Evolutionary conservation across 2,888 invertebrate species (phyloP).

Genomic region (Drosophila peninsularis): DNA sequence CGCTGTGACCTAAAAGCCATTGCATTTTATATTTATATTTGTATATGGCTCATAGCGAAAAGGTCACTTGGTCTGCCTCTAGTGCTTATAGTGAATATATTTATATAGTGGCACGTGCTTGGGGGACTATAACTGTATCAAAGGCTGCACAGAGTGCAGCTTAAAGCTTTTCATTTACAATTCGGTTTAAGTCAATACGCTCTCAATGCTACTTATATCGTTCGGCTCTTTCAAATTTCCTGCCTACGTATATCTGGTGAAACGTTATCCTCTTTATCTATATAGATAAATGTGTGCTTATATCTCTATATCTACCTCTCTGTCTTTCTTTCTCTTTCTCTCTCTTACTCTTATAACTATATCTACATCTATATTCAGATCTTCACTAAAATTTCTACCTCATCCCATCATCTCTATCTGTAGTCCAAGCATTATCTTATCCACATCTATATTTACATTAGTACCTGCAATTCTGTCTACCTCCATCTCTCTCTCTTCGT

Average conservation of each 20-base stretch:
- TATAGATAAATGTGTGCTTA: no score
- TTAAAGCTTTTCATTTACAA: background rate
- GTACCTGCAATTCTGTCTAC: background rate
- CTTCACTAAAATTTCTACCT: no score
- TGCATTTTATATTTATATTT: slow-evolving; percentile 5
- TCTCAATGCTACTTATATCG: no score
- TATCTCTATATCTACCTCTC: no score
- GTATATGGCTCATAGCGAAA: background rate
- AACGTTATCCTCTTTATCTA: background rate
- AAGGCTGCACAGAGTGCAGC: slow-evolving; percentile 1
- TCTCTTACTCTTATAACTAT: no score
- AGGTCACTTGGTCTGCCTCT: slow-evolving; percentile 19
- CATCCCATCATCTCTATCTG: background rate
- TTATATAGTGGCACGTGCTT: background rate
- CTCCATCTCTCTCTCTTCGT: background rate
- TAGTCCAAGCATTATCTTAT: background rate
- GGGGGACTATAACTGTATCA: background rate
- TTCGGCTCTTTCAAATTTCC: background rate
- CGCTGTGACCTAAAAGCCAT: slow-evolving; percentile 40
- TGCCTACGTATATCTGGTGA: background rate
- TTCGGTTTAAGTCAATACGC: background rate
- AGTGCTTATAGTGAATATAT: background rate
- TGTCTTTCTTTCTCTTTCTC: background rate
- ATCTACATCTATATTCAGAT: background rate
- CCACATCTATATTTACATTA: background rate